These are phyloP conservation scores for Euzophera pinguis DNA, from an alignment of 2,888 invertebrate genomes.

Conservation along the genomic window DNA sequence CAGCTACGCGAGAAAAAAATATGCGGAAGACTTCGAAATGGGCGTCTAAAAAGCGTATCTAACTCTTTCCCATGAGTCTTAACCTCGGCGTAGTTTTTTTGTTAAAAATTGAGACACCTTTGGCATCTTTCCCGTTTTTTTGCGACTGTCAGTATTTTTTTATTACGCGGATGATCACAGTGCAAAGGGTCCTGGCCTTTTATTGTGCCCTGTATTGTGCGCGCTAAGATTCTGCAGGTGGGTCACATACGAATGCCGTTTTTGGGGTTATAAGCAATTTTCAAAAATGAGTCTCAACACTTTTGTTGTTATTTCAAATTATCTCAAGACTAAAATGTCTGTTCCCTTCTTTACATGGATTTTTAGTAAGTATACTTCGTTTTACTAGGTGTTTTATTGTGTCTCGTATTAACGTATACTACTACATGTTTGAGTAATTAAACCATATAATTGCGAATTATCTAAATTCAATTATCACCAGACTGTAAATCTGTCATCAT, in stretches of 20 bases:
- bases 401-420: no score
- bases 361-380: no score
- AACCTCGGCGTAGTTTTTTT: conserved; percentile 71
- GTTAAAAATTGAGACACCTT: conserved; percentile 75
- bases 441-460: no score
- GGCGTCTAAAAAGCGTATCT: conserved; percentile 56
- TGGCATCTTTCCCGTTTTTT: conserved; percentile 74
- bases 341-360: no score
- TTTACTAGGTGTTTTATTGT: no score
- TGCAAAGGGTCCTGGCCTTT: conserved; percentile 63
- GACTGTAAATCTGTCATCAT: no score
- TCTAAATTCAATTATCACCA: no score
- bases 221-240: conserved; percentile 65
- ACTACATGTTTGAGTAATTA: no score
- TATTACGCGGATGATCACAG: conserved; percentile 37
- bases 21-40: conserved; percentile 60
- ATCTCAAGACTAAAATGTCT: not conserved
- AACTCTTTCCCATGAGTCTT: conserved; percentile 80
- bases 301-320: conserved; percentile 1
- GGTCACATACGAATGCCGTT: conserved; percentile 51
- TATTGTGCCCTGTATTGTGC: conserved; percentile 51
- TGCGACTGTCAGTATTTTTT: conserved; percentile 51
- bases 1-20: conserved; percentile 59
- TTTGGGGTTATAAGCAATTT: conserved; percentile 33
- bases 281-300: conserved; percentile 4